These are phyloP conservation scores for Ruditapes philippinarum DNA, from an alignment of 1,140 invertebrate species.

Conservation along the genomic window DNA sequence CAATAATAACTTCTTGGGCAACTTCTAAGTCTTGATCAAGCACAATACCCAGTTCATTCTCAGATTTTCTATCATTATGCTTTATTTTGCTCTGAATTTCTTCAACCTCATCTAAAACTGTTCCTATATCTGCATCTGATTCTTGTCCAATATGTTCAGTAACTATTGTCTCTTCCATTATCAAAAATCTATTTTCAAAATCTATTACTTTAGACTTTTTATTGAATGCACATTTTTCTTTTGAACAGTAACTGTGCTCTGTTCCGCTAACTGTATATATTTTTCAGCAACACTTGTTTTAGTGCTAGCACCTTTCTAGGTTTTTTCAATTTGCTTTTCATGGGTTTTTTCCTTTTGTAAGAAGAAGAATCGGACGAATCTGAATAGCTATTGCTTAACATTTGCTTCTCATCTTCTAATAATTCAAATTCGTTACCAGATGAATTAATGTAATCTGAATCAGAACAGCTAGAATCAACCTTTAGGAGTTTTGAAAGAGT, in stretches of 20 bases:
- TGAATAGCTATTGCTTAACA: not conserved
- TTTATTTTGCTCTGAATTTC: not conserved
- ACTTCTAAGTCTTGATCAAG: not conserved
- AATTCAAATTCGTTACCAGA: not conserved
- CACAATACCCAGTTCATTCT: not conserved
- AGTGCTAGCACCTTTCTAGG: not conserved
- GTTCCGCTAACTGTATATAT: not conserved
- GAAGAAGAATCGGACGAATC: conserved; percentile 15
- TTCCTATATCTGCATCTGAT: not conserved
- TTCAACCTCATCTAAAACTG: not conserved
- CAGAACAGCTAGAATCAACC: not conserved
- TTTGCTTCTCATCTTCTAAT: not conserved
- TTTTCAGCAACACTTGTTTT: no score
- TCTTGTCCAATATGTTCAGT: not conserved
- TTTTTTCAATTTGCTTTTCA: not conserved
- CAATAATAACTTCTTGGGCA: not conserved
- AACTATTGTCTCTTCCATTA: no score
- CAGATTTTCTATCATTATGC: not conserved
- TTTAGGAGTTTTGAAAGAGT: not conserved
- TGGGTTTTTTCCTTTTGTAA: not conserved
- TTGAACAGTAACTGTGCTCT: not conserved
- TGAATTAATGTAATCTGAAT: not conserved
- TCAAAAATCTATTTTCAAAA: not conserved
- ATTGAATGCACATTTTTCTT: not conserved
- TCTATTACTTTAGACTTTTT: not conserved